These are phyloP conservation scores for Diachasma alloeum DNA, from an alignment of 1,140 invertebrate genomes.

Conservation along the genomic window DNA sequence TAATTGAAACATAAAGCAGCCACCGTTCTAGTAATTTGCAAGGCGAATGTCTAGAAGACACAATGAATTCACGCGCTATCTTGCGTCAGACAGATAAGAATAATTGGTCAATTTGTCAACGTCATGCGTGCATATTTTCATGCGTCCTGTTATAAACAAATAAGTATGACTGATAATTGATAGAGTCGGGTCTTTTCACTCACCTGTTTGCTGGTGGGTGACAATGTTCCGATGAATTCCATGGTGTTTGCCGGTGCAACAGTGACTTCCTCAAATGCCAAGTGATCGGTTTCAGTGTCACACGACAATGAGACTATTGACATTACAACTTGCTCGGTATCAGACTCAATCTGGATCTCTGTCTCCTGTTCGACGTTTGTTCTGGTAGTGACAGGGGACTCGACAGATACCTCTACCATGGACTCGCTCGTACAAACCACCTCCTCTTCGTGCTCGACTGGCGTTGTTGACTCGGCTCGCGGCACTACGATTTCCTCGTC, in stretches of 20 bases:
- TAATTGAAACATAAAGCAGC: not conserved
- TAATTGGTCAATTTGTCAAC: slow-evolving; percentile 4
- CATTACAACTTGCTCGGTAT: not conserved
- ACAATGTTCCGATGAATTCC: slow-evolving; percentile 47
- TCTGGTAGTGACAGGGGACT: not conserved
- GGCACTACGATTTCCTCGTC: slow-evolving; percentile 37
- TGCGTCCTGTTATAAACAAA: not conserved
- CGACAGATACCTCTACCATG: not conserved
- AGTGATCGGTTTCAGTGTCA: slow-evolving; percentile 2
- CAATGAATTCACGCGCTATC: not conserved
- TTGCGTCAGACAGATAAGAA: not conserved
- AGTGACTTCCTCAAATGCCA: not conserved
- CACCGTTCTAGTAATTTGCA: not conserved
- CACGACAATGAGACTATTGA: not conserved
- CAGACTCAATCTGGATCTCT: not conserved
- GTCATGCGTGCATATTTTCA: slow-evolving; percentile 4
- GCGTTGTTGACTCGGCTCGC: slow-evolving; percentile 32
- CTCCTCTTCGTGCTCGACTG: slow-evolving; percentile 45
- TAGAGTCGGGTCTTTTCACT: slow-evolving; percentile 26
- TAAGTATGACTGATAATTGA: not conserved
- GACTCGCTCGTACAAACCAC: slow-evolving; percentile 25
- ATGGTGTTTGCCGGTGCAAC: slow-evolving; percentile 10
- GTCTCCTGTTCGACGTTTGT: not conserved
- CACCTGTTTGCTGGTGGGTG: slow-evolving; percentile 54
- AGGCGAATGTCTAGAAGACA: not conserved